These are phyloP conservation scores for Origma solitaria DNA, from an alignment of 2,113 vertebrate genomes.

Conservation along the genomic window DNA sequence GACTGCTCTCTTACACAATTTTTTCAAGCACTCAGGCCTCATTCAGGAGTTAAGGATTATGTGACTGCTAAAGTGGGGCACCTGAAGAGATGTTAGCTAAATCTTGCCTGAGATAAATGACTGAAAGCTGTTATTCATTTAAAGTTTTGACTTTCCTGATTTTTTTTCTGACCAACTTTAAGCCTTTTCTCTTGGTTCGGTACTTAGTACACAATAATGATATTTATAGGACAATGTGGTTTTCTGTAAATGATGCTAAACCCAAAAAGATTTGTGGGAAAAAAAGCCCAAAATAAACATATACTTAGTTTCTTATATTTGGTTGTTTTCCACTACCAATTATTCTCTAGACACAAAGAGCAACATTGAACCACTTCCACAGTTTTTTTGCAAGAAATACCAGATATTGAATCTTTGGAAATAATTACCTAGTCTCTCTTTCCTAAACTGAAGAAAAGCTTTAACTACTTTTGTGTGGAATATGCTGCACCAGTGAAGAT, in stretches of 20 bases:
- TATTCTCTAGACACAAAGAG: not conserved
- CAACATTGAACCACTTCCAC: not conserved
- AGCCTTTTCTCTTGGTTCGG: not conserved
- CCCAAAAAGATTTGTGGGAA: not conserved
- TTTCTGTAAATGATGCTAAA: not conserved
- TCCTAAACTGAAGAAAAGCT: not conserved
- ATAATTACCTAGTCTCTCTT: not conserved
- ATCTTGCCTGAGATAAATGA: not conserved
- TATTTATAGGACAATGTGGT: not conserved
- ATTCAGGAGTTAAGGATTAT: not conserved
- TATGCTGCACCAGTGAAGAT: not conserved
- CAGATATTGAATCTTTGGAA: not conserved
- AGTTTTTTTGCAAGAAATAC: not conserved
- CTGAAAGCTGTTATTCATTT: not conserved
- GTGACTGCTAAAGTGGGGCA: not conserved
- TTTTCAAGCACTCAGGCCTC: not conserved
- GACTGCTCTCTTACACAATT: not conserved
- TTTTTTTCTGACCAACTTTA: not conserved
- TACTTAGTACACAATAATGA: not conserved
- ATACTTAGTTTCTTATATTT: not conserved
- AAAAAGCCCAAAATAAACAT: not conserved
- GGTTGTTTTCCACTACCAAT: not conserved
- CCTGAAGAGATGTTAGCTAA: not conserved
- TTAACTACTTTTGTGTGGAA: not conserved
- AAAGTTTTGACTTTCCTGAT: not conserved